Conservation (phyloP, 1,140 invertebrate genomes). For the Popillia japonica region DNA sequence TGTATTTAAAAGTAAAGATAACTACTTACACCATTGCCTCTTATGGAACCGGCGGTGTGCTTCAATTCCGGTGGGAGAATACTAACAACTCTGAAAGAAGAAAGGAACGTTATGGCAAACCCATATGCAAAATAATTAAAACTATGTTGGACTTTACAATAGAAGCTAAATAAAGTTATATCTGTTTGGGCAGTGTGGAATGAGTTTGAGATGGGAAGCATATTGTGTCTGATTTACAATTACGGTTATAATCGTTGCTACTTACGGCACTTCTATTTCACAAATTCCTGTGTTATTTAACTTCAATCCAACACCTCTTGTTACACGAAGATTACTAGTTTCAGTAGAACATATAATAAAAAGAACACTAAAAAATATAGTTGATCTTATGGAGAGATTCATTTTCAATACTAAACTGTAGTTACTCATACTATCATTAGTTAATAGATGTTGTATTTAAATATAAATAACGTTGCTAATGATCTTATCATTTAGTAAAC, state of each 20-base stretch:
- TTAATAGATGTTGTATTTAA: not conserved
- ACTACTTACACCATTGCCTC: slow-evolving; percentile 33
- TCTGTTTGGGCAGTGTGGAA: no score
- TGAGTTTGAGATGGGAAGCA: no score
- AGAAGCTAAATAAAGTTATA: no score
- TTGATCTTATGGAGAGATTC: not conserved
- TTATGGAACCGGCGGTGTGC: not conserved
- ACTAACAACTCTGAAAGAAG: not conserved
- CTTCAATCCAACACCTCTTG: not conserved
- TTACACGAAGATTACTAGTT: not conserved
- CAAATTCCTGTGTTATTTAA: slow-evolving; percentile 16
- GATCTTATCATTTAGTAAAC: not conserved
- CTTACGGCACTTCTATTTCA: slow-evolving; percentile 36
- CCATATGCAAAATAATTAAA: no score
- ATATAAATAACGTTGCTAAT: not conserved
- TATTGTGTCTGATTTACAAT: no score
- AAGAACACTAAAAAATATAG: not conserved
- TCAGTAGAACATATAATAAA: not conserved
- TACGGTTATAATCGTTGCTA: not conserved
- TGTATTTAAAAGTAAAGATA: no score
- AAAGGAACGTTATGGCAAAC: not conserved
- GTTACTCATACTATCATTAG: not conserved
- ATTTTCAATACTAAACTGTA: not conserved
- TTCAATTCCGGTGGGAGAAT: slow-evolving; percentile 16
- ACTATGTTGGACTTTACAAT: no score